These are phyloP conservation scores for Salvelinus sp. DNA, from an alignment of 2,113 vertebrate genomes.

Conservation along the genomic window DNA sequence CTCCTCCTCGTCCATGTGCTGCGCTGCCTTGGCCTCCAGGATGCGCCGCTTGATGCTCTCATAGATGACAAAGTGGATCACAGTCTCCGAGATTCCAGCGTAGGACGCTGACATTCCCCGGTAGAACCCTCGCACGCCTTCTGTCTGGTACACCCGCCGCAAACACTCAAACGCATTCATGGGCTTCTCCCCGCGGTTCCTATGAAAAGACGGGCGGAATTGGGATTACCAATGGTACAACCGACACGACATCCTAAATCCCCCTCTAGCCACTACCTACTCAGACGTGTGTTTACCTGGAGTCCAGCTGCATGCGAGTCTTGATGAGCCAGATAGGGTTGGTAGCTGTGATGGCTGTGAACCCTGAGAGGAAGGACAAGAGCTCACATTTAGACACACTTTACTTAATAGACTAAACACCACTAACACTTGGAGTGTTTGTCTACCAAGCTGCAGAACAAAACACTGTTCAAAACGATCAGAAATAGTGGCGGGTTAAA, in stretches of 20 bases:
- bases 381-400: slow-evolving; percentile 28
- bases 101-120: slow-evolving; percentile 97
- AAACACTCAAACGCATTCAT: slow-evolving; percentile 93
- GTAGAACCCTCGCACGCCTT: slow-evolving; percentile 93
- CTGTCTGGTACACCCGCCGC: slow-evolving; percentile 85
- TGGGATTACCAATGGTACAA: background rate
- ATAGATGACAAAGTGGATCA: slow-evolving; percentile 99
- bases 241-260: background rate
- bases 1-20: slow-evolving; percentile 85
- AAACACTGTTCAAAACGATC: background rate
- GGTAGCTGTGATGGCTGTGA: slow-evolving; percentile 95
- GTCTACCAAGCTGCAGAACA: background rate
- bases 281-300: slow-evolving; percentile 76
- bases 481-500: too few species aligned
- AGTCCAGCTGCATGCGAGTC: slow-evolving; percentile 95
- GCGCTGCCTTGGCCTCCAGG: slow-evolving; percentile 82
- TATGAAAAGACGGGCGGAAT: slow-evolving; percentile 40
- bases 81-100: slow-evolving; percentile 98
- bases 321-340: slow-evolving; percentile 99
- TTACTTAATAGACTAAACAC: background rate
- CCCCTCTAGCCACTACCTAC: background rate
- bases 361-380: slow-evolving; percentile 81
- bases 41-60: slow-evolving; percentile 95
- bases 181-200: slow-evolving; percentile 88
- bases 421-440: too few species aligned